Evolutionary conservation across 2,797 vertebrate genomes (phyloP).

Genomic region (Erethizon dorsatum): DNA sequence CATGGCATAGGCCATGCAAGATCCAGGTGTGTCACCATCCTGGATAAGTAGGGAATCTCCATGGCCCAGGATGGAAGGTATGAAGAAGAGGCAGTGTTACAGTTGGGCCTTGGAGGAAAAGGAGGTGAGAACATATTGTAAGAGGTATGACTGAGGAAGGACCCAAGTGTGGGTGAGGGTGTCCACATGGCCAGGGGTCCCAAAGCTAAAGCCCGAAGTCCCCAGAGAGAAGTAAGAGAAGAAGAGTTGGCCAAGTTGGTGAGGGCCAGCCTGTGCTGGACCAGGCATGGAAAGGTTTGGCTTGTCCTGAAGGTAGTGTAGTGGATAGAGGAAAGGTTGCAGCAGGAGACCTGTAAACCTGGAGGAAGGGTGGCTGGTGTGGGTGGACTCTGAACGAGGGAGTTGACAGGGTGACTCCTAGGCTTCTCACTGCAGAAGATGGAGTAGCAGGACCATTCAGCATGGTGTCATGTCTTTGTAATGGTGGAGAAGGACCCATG

Average conservation of each 20-base stretch:
- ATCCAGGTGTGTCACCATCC: background rate
- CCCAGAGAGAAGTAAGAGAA: conserved; percentile 24
- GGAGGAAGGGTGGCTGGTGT: background rate
- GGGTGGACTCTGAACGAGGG: background rate
- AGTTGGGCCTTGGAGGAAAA: background rate
- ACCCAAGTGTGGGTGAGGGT: background rate
- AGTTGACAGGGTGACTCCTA: background rate
- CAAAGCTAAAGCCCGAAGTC: background rate
- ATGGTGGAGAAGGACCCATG: background rate
- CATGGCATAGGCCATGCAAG: background rate
- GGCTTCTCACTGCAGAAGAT: background rate
- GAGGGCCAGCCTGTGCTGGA: background rate
- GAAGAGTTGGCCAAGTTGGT: background rate
- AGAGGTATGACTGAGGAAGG: background rate
- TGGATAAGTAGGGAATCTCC: background rate
- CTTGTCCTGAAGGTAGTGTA: background rate
- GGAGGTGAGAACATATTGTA: background rate
- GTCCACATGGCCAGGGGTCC: background rate
- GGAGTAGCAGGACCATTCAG: background rate
- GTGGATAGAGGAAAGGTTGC: background rate
- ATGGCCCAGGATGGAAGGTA: background rate
- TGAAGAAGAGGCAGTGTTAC: background rate
- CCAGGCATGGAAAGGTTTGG: background rate
- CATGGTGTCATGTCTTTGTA: background rate
- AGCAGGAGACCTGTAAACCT: background rate